A percentile compares a stretch with the other conserved stretches of the same genome.
These are phyloP conservation scores for Anser brachyrhynchus DNA, from an alignment of 2,113 vertebrate genomes.

Conservation along the genomic window DNA sequence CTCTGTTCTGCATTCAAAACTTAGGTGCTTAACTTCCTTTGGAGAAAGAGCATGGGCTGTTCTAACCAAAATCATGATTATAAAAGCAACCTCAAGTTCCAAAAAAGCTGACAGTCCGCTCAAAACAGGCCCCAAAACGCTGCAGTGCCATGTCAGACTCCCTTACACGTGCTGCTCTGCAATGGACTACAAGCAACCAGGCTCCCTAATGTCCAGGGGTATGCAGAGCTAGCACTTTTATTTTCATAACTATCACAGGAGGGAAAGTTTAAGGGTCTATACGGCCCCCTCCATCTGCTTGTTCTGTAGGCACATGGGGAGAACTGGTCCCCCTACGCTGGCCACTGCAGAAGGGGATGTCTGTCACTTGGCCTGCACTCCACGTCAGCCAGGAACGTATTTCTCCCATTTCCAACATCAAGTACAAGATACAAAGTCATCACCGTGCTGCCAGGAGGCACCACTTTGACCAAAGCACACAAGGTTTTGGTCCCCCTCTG, in stretches of 20 bases:
- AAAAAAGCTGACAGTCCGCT: neutral
- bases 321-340: neutral
- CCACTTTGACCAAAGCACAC: rapidly evolving
- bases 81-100: neutral
- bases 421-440: rapidly evolving
- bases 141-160: neutral
- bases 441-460: rapidly evolving
- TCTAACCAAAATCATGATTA: neutral
- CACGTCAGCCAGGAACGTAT: neutral
- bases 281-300: neutral
- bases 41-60: neutral
- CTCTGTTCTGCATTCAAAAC: neutral
- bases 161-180: neutral
- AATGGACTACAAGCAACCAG: neutral
- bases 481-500: neutral
- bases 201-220: rapidly evolving
- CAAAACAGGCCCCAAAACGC: neutral
- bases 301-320: rapidly evolving
- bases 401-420: neutral
- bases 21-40: rapidly evolving
- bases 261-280: neutral
- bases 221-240: neutral
- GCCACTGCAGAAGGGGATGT: neutral
- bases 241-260: neutral
- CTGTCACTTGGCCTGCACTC: neutral